Percentiles rank a stretch among this genome's conserved stretches.
Conservation (phyloP, 1,140 invertebrate species). For the Penaeus indicus region DNA sequence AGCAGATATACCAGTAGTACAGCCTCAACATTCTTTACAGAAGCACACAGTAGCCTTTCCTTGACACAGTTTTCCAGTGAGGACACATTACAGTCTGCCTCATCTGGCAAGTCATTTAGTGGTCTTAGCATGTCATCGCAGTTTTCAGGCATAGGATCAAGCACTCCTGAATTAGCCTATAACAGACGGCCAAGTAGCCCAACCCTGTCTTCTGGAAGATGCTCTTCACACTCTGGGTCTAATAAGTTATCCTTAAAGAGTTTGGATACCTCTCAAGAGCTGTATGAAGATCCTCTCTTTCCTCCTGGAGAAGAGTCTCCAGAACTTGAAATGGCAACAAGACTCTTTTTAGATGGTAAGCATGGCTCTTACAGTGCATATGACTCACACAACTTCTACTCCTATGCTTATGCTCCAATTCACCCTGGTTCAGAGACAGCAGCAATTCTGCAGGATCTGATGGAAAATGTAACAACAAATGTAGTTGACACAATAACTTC, state of each 20-base stretch:
- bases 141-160: not conserved
- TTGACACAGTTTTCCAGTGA: constrained; percentile 27
- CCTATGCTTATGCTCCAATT: constrained; percentile 47
- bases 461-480: constrained; percentile 57
- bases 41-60: constrained; percentile 14
- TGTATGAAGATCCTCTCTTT: constrained; percentile 54
- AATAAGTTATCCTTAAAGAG: constrained; percentile 33
- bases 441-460: constrained; percentile 40
- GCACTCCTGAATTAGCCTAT: not conserved
- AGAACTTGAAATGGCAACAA: constrained; percentile 29
- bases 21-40: constrained; percentile 15
- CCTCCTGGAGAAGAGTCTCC: constrained; percentile 42
- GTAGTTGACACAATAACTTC: constrained; percentile 45
- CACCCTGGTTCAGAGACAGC: constrained; percentile 50
- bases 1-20: not conserved
- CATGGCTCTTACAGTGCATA: not conserved
- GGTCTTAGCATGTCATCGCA: not conserved
- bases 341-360: constrained; percentile 20
- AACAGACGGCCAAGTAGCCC: constrained; percentile 16
- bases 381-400: constrained; percentile 41
- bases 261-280: constrained; percentile 38
- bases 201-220: constrained; percentile 8
- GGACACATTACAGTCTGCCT: constrained; percentile 39
- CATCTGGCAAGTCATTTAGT: not conserved
- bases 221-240: constrained; percentile 34